phyloP scores from a whole-genome alignment of 2,888 invertebrate genomes.

The Cosmia pyralina region DNA sequence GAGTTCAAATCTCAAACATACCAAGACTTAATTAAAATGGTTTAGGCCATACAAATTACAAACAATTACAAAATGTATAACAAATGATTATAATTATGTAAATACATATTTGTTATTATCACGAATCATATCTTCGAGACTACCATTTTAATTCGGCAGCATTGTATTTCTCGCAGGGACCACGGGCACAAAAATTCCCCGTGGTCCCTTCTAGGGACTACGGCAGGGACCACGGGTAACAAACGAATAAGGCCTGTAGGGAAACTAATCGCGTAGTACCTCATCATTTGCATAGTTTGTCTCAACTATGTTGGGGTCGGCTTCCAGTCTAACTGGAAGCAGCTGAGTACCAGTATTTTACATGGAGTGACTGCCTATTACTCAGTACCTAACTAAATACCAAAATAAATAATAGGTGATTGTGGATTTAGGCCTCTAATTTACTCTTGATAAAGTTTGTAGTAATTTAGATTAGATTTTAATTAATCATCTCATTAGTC shows the following conservation, averaged over 20 bases:
- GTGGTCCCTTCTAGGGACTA: too few relatives aligned
- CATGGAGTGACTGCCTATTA: neutral
- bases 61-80: too few relatives aligned
- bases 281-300: neutral
- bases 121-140: too few relatives aligned
- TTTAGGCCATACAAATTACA: too few relatives aligned
- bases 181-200: too few relatives aligned
- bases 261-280: neutral
- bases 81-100: too few relatives aligned
- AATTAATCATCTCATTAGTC: slow-evolving; percentile 39
- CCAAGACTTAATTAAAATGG: too few relatives aligned
- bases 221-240: too few relatives aligned
- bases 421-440: slow-evolving; percentile 17
- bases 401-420: neutral
- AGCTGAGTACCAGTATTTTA: neutral
- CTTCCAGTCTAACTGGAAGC: neutral
- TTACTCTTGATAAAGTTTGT: slow-evolving; percentile 24
- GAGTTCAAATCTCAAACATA: neutral
- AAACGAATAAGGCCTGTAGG: neutral
- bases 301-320: neutral
- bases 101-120: too few relatives aligned
- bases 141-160: too few relatives aligned
- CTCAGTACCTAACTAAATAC: neutral
- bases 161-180: too few relatives aligned
- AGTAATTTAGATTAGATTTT: slow-evolving; percentile 19